Base-by-base conservation (phyloP, 2,113 vertebrate genomes). In the Damaliscus lunatus region DNA sequence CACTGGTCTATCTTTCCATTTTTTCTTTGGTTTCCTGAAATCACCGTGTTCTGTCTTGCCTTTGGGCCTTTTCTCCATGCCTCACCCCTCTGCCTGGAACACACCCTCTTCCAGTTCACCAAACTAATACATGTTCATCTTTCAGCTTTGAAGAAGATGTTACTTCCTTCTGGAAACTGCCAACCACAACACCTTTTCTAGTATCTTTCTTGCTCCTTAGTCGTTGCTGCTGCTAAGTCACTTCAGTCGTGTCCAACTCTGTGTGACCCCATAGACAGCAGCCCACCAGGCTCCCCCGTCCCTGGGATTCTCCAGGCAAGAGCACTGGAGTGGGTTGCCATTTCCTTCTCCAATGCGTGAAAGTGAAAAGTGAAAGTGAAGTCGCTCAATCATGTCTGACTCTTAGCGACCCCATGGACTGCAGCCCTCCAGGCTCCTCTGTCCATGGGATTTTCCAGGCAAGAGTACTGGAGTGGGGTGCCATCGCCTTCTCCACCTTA, bases 151-250 rank as follows among this genome's bases (percentile, higher is more conserved):
- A 94, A 31, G 83, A 59, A 27, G 83, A 59, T 10, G 29, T n/a
- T 33, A 19, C 21, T 85, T 94, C 48, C 84, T 88, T 95, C 90
- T 77, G 40, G 53, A 96, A 92, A 2, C 29, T 55, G 40, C 43
- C 25, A 50, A 3, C 17, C 9, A 71, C 36, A 40, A 21, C 17
- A 5, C 15, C 25, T 43, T 52, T 27, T 85, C n/a, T n/a, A 84
- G 14, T 33, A 14, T 15, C 29, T 40, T 77, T 77, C 21, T 43
- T 77, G 36, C 71, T 43, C 36, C 12, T 77, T 77, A 14, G 57
- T 59, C 4, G 2, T 59, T 27, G 33, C 29, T 29, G 53, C 53
- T 21, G 19, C 53, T 55, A 21, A 21, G 53, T 55, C 53, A 19
- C 53, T 55, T 55, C 53, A 21, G 53, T 55, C 19, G 1, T 55